phyloP scores from a whole-genome alignment of 2,113 vertebrate genomes.

The Phrynocephalus versicolor region DNA sequence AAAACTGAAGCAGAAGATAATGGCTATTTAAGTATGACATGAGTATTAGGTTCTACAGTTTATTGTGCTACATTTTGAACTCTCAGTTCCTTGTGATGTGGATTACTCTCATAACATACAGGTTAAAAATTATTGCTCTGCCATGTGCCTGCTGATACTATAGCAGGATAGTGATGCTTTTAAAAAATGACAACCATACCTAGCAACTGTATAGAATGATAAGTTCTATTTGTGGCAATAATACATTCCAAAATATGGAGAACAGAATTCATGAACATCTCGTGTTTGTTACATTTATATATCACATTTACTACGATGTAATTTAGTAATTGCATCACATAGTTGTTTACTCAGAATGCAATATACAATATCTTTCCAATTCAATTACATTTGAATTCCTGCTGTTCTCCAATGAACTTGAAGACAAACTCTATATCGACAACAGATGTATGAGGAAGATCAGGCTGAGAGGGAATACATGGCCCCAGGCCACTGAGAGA shows the following conservation, averaged over 20 bases:
- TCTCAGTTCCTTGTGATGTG: background rate
- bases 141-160: background rate
- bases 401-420: background rate
- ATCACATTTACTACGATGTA: background rate
- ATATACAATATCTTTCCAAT: too few species aligned
- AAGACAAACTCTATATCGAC: background rate
- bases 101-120: background rate
- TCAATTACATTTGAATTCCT: too few species aligned
- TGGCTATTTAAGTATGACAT: conserved; percentile 47
- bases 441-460: background rate
- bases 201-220: background rate
- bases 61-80: conserved; percentile 17
- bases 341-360: too few species aligned
- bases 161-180: background rate
- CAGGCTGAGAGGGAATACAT: background rate
- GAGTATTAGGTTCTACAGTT: conserved; percentile 25
- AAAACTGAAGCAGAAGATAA: conserved; percentile 51
- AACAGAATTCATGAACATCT: background rate
- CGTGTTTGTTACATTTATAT: background rate
- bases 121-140: background rate
- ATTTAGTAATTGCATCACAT: too few species aligned
- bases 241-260: background rate
- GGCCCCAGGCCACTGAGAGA: background rate
- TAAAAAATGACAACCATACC: background rate
- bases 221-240: background rate